phyloP scores from a whole-genome alignment of 2,888 invertebrate genomes.

The Colletes collaris region DNA sequence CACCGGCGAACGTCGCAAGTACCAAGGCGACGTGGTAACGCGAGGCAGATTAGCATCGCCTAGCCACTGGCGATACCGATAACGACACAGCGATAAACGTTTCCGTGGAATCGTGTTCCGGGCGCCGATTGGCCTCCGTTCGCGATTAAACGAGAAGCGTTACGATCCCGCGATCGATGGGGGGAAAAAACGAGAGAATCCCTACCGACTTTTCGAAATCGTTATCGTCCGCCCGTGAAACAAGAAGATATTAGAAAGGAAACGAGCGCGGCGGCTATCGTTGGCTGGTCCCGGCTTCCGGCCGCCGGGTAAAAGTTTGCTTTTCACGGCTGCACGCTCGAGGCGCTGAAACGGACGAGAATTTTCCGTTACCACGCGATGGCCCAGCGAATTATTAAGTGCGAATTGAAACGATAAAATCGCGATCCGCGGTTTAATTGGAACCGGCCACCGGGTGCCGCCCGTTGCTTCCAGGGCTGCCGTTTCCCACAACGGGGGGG shows the following conservation, averaged over 20 bases:
- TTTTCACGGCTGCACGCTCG: constrained; percentile 3
- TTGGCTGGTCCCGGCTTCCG: not conserved
- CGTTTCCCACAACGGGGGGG: too few species aligned
- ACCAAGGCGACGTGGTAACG: constrained; percentile 5
- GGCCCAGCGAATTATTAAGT: not conserved
- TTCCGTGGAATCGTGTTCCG: not conserved
- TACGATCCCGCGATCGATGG: too few species aligned
- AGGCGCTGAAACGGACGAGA: not conserved
- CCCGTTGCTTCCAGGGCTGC: too few species aligned
- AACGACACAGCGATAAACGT: not conserved
- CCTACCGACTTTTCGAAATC: not conserved
- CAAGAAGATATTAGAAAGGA: not conserved
- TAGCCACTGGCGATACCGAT: constrained; percentile 5
- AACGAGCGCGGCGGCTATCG: not conserved
- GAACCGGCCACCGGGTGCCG: not conserved
- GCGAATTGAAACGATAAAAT: constrained; percentile 22
- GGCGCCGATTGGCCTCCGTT: too few species aligned
- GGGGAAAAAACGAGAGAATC: not conserved
- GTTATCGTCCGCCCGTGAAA: not conserved
- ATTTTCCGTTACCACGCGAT: constrained; percentile 16
- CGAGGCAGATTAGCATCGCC: constrained; percentile 20
- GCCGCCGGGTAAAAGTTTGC: not conserved
- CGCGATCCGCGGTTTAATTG: not conserved
- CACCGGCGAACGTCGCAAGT: not conserved
- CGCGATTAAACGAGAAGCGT: too few species aligned